These are phyloP conservation scores for Verasper variegatus DNA, from an alignment of 2,113 vertebrate species.

Conservation along the genomic window DNA sequence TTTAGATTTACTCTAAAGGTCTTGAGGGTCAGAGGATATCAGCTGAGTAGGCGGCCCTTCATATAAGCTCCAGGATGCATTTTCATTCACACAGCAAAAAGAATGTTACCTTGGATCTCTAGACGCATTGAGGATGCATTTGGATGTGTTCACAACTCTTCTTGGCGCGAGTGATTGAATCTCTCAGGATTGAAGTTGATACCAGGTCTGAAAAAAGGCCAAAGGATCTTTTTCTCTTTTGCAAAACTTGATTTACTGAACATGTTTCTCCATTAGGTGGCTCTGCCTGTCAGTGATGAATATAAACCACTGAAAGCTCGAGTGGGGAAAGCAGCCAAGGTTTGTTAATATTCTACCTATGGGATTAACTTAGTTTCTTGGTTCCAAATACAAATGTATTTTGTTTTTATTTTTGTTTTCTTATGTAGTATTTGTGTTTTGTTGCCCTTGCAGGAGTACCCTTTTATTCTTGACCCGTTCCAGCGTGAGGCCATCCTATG, in stretches of 20 bases:
- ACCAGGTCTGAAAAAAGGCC: too few species aligned
- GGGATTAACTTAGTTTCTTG: background rate
- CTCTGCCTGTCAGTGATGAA: conserved; percentile 89
- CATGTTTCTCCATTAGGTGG: conserved; percentile 83
- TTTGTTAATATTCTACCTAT: conserved; percentile 54
- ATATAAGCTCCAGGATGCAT: too few species aligned
- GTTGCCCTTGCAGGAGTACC: conserved; percentile 90
- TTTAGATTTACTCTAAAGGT: too few species aligned
- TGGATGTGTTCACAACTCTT: too few species aligned
- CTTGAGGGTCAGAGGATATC: too few species aligned
- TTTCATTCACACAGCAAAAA: too few species aligned
- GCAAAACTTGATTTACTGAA: background rate
- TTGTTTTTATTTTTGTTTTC: conserved; percentile 14
- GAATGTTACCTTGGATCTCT: too few species aligned
- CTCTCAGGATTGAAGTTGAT: too few species aligned
- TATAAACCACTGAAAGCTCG: conserved; percentile 89
- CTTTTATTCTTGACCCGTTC: conserved; percentile 96
- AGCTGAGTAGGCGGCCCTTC: too few species aligned
- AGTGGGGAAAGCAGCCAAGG: conserved; percentile 96
- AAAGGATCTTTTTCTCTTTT: too few species aligned
- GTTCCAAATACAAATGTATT: background rate
- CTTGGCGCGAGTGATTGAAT: too few species aligned
- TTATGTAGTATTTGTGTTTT: background rate
- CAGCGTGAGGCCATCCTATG: conserved; percentile 97
- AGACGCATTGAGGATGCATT: too few species aligned